Base-by-base conservation (phyloP, 2,113 vertebrate species). In the Oceanodroma tethys region DNA sequence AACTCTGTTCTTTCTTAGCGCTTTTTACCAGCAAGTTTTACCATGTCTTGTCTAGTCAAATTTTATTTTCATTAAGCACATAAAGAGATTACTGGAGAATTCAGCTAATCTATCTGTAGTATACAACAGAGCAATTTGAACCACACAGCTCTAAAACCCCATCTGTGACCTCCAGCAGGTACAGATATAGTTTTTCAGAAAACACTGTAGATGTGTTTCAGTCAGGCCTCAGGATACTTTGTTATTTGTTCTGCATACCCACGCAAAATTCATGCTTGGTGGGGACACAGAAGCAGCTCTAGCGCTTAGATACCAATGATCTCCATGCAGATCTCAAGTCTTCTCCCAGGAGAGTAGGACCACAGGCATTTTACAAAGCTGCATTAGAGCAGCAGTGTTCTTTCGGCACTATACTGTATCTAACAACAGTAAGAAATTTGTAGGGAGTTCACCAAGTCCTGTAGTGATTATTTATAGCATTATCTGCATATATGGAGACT, bases 251-350 rank as follows among this genome's bases (percentile, higher is more conserved):
- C 42, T 82, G 43, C 42, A 45, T 23, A 58, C 27, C 30, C 6
- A 0, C 5, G 3, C 25, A 12, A 84, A 75, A 65, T 53, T 70
- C 17, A 29, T 32, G 67, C 7, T 88, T 60, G 25, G 9, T 52
- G 48, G 17, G 32, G 36, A 7, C 8, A 21, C 10, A 48, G 23
- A 45, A 80, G 53, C 19, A 73, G 32, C 13, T 10, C 58, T 65
- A 7, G 4, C 0, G 1, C 23, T 43, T 66, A 43, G 17, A 21
- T 76, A 30, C 7, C 34, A 7, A 16, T 1, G 25, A 30, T 42
- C 34, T 65, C 3, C 0, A 36, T 29, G 42, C 4, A 21, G 42
- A 58, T 15, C 68, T 71, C 63, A 47, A 50, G 18, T 16, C 66
- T 42, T 47, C 8, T 43, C 53, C 27, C 9, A n/a, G 63, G 30